A percentile compares a stretch with the other conserved stretches of the same genome.
Conservation (phyloP, 2,797 vertebrate species). For the Phylloscopus collybita region DNA sequence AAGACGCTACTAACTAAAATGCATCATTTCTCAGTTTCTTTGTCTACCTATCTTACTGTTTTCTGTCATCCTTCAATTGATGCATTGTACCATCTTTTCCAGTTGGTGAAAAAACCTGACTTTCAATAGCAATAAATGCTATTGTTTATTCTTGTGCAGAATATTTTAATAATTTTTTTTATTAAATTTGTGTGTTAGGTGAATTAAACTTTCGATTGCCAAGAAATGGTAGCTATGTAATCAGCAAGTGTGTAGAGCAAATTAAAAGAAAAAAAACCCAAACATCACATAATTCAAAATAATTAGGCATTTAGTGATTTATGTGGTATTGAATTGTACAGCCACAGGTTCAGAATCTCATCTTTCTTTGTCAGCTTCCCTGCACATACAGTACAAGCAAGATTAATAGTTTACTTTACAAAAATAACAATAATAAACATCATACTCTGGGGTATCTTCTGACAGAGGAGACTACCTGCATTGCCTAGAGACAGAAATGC, state of each 20-base stretch:
- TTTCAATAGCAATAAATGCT: neutral
- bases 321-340: neutral
- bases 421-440: neutral
- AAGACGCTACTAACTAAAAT: slow-evolving; percentile 32
- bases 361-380: neutral
- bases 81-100: slow-evolving; percentile 8
- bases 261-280: neutral
- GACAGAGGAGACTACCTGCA: neutral
- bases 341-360: neutral
- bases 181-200: slow-evolving; percentile 38
- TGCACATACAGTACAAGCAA: neutral
- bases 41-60: neutral
- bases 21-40: slow-evolving; percentile 42
- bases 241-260: slow-evolving; percentile 3
- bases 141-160: neutral
- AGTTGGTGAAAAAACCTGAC: slow-evolving; percentile 1
- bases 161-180: slow-evolving; percentile 30
- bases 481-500: neutral
- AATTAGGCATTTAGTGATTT: neutral
- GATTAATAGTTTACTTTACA: neutral
- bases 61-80: neutral
- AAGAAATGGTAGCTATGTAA: slow-evolving; percentile 37
- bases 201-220: slow-evolving; percentile 29
- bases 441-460: neutral
- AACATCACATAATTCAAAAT: slow-evolving; percentile 9